Conservation (phyloP, 2,888 invertebrate genomes). For the Tuberolachnus salignus region DNA sequence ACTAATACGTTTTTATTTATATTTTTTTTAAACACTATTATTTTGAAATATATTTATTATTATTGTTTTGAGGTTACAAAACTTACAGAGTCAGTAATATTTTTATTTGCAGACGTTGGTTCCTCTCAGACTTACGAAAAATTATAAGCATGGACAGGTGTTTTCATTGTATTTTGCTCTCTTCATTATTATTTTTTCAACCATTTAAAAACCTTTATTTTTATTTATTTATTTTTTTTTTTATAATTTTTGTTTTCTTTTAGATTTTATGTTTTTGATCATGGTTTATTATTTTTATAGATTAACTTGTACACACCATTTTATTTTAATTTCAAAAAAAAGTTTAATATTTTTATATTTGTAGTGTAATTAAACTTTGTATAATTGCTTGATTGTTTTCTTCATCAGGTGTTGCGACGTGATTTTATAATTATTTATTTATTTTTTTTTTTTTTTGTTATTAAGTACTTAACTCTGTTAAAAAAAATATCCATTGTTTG, state of each 20-base stretch:
- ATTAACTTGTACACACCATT: neutral
- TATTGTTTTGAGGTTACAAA: slow-evolving; percentile 15
- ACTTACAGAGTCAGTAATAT: slow-evolving; percentile 56
- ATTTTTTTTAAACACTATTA: too few relatives aligned
- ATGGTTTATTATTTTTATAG: slow-evolving; percentile 44
- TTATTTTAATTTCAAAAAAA: slow-evolving; percentile 22
- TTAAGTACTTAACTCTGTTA: slow-evolving; percentile 25
- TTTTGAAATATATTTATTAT: neutral
- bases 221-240: slow-evolving; percentile 58
- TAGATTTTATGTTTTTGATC: slow-evolving; percentile 58
- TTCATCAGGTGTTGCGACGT: slow-evolving; percentile 42
- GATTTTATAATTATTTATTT: slow-evolving; percentile 38
- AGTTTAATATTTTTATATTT: slow-evolving; percentile 22
- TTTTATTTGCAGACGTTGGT: slow-evolving; percentile 84
- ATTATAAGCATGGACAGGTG: slow-evolving; percentile 66
- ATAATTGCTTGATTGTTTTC: slow-evolving; percentile 13
- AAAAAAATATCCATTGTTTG: neutral
- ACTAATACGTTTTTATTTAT: too few relatives aligned
- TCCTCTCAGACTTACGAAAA: slow-evolving; percentile 91
- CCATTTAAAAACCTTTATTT: slow-evolving; percentile 62
- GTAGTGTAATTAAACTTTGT: neutral
- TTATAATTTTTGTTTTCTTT: slow-evolving; percentile 63
- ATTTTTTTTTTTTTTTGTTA: slow-evolving; percentile 4
- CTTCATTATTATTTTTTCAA: slow-evolving; percentile 51
- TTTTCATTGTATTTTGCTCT: slow-evolving; percentile 53